These are phyloP conservation scores for Sapajus apella DNA, from an alignment of 2,113 vertebrate genomes.

Conservation along the genomic window DNA sequence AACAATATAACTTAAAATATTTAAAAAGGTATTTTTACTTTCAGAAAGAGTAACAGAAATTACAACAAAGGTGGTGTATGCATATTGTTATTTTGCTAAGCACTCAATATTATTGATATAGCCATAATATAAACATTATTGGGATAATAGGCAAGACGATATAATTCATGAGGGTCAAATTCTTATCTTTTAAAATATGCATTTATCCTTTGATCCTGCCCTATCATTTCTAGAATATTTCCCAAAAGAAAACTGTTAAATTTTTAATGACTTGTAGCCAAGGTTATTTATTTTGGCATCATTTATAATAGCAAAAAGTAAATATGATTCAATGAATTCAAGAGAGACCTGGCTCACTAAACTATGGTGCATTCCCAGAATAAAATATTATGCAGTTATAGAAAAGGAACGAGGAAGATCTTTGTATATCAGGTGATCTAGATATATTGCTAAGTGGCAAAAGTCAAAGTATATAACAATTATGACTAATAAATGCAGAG, in stretches of 20 bases:
- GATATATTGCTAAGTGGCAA: background rate
- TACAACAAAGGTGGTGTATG: background rate
- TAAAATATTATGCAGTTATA: background rate
- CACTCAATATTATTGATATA: background rate
- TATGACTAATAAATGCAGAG: background rate
- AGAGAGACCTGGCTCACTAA: background rate
- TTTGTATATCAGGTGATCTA: background rate
- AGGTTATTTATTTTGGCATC: background rate
- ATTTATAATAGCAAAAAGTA: background rate
- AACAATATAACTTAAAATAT: slow-evolving; percentile 9
- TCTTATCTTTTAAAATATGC: background rate
- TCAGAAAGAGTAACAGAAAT: slow-evolving; percentile 1
- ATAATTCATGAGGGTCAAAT: background rate
- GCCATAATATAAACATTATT: background rate
- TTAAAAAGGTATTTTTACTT: background rate
- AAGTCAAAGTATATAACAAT: background rate
- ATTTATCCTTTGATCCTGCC: background rate
- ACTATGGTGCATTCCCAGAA: background rate
- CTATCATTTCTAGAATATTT: background rate
- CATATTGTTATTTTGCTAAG: background rate
- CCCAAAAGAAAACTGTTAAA: background rate
- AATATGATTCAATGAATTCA: background rate
- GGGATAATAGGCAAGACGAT: background rate
- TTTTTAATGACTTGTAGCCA: background rate
- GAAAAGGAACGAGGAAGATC: background rate